Evolutionary conservation across 1,140 invertebrate species (phyloP), one percentile per base, ranked within the genome.

Genomic region (Hypothenemus hampei): DNA sequence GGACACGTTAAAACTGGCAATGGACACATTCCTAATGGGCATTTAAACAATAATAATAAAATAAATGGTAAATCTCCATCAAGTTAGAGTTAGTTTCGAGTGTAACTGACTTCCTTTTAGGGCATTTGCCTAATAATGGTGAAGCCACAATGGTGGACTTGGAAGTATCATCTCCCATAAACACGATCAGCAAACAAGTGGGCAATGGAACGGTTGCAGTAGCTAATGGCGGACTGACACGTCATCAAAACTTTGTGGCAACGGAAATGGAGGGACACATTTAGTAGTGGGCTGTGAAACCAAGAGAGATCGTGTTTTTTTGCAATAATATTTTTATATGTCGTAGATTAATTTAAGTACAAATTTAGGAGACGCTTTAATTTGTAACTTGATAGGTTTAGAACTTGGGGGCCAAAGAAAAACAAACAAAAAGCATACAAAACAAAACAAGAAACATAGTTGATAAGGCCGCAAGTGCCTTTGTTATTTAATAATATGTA

Each of bases 131-230:
- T 11, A 67, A 68, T 31, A n/a, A n/a, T n/a, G 59, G 56, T 18
- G 61, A 66, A n/a, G 57, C 64, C 2, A 64, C 56, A 4, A 13
- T 69, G 1, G 43, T 65, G 15, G 66, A 69, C 45, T 37, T 71
- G 31, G 64, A 67, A 59, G 45, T 46, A 0, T 7, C 52, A 40
- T 15, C 11, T n/a, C 60, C 57, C 15, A 62, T 66, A 48, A 62
- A 58, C 29, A 73, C 61, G 7, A 68, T 65, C 22, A 71, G 63
- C 55, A 65, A 57, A 46, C 48, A 22, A 20, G 68, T 63, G n/a
- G 33, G 37, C n/a, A 60, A 63, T 31, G 51, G 48, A 24, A 54
- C 40, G 24, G 40, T 26, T 37, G 7, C 23, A 15, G 54, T 35
- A 19, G 31, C 46, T 16, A 37, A 37, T 16, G 35, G 35, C 3